Evolutionary conservation across 1,140 invertebrate genomes (phyloP).

Genomic region (Zaprionus lachaisei): DNA sequence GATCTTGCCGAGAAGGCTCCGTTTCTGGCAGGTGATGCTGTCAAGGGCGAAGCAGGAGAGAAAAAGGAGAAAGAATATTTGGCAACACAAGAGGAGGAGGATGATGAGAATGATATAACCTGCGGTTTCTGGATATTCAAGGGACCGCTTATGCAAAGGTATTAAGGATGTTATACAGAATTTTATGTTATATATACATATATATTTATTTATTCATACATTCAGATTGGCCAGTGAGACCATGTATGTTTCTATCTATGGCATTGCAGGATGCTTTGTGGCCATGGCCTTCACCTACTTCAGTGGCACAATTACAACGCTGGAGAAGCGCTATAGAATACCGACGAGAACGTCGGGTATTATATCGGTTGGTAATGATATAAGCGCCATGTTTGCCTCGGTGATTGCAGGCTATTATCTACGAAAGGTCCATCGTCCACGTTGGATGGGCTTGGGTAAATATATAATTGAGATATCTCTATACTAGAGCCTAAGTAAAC

Average conservation of each 20-base stretch:
- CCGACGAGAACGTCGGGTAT: conserved; percentile 89
- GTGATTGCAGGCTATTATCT: conserved; percentile 68
- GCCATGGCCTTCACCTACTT: conserved; percentile 90
- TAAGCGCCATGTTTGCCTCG: conserved; percentile 66
- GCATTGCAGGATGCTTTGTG: conserved; percentile 89
- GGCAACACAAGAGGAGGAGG: neutral
- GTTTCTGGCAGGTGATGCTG: conserved; percentile 13
- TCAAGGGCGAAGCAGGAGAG: neutral
- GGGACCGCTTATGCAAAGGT: conserved; percentile 86
- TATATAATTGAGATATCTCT: conserved; percentile 58
- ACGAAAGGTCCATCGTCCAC: conserved; percentile 67
- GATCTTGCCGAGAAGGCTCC: conserved; percentile 22
- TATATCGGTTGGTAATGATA: conserved; percentile 89
- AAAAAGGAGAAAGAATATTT: neutral
- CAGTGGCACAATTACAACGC: conserved; percentile 90
- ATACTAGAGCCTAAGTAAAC: conserved; percentile 76
- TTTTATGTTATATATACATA: neutral
- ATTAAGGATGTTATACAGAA: neutral
- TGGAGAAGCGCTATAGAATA: conserved; percentile 93
- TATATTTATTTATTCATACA: neutral
- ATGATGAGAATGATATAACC: conserved; percentile 86
- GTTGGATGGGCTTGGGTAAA: conserved; percentile 77
- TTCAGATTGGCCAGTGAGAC: conserved; percentile 89
- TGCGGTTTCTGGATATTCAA: conserved; percentile 88
- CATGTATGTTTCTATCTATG: conserved; percentile 89